Conservation (phyloP, 2,797 vertebrate species). For the Anabacerthia variegaticeps region DNA sequence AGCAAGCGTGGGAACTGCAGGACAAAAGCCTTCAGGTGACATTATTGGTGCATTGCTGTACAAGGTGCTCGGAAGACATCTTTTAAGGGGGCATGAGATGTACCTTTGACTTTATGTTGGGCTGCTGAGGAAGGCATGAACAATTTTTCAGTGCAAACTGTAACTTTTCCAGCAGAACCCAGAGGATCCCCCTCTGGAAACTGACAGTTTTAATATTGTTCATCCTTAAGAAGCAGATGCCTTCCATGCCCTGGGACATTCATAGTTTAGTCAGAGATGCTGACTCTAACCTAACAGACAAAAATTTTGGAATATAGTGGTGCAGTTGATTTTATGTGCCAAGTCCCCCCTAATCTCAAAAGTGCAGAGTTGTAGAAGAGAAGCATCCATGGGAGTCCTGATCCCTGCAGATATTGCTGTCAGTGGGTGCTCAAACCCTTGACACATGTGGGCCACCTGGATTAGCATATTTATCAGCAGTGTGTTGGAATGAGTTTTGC, state of each 20-base stretch:
- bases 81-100: background rate
- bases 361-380: background rate
- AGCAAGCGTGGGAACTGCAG: background rate
- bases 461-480: background rate
- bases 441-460: background rate
- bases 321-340: background rate
- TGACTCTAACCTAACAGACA: background rate
- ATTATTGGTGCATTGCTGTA: background rate
- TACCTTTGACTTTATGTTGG: background rate
- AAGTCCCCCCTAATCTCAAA: background rate
- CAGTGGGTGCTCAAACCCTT: background rate
- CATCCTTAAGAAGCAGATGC: background rate
- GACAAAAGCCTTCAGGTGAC: background rate
- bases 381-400: background rate
- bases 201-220: background rate
- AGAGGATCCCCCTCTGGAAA: background rate
- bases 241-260: background rate
- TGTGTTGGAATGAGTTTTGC: background rate
- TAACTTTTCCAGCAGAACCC: background rate
- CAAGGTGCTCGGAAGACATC: background rate
- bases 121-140: background rate
- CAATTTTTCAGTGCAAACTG: background rate
- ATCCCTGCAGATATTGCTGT: background rate
- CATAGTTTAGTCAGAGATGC: background rate
- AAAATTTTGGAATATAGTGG: background rate